Evolutionary conservation across 2,113 vertebrate species (phyloP).

Genomic region (Scophthalmus maximus): DNA sequence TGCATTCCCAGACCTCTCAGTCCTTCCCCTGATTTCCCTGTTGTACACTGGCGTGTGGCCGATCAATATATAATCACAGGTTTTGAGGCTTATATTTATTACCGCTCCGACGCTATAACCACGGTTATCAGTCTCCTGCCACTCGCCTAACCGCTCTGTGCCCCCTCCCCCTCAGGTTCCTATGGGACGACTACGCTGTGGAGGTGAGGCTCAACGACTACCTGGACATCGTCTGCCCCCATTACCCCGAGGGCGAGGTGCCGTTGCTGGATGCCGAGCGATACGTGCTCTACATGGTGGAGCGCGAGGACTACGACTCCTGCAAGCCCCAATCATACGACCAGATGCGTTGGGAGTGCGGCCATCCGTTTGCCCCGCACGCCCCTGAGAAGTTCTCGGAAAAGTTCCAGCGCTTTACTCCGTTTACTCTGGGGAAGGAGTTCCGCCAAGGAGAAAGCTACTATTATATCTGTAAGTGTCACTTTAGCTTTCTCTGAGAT

Average conservation of each 20-base stretch:
- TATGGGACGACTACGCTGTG: constrained; percentile 82
- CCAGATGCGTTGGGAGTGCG: constrained; percentile 94
- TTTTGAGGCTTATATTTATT: constrained; percentile 69
- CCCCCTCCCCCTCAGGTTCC: constrained; percentile 82
- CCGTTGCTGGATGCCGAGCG: constrained; percentile 84
- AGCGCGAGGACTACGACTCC: constrained; percentile 83
- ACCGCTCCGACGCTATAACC: constrained; percentile 38
- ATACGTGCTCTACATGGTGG: constrained; percentile 94
- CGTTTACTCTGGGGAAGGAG: constrained; percentile 93
- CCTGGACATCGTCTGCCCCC: constrained; percentile 94
- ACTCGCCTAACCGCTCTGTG: constrained; percentile 38
- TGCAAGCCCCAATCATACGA: constrained; percentile 91
- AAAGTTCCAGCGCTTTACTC: constrained; percentile 95
- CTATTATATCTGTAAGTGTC: constrained; percentile 96
- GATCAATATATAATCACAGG: constrained; percentile 77
- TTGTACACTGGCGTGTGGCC: constrained; percentile 45
- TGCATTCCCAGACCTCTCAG: constrained; percentile 22
- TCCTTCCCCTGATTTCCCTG: constrained; percentile 72
- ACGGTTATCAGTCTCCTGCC: constrained; percentile 48
- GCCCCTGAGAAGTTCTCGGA: constrained; percentile 93
- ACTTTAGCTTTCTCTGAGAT: background rate
- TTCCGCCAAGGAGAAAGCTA: constrained; percentile 94
- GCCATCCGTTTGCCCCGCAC: constrained; percentile 87
- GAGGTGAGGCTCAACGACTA: constrained; percentile 92
- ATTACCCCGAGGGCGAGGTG: constrained; percentile 88